Base-by-base conservation (phyloP, 2,888 invertebrate species). In the Pachliopta kotzebuea region DNA sequence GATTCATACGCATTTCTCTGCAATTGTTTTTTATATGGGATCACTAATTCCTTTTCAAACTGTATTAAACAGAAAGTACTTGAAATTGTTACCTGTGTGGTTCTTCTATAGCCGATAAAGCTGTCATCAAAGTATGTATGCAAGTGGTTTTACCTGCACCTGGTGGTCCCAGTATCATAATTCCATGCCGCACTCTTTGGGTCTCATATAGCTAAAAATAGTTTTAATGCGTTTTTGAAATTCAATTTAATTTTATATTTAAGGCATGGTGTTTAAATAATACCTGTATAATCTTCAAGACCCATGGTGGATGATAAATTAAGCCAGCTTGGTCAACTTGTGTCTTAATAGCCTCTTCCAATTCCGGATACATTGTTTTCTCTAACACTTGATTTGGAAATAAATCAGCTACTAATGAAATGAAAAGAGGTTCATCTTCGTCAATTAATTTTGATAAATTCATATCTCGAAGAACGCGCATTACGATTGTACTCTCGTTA, bases 1-100 rank as follows among this genome's bases (percentile, higher is more conserved):
- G 99, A 86, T 99, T 99, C 98, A 99, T 98, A 71, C 98, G 93
- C 98, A 98, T 98, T 92, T 99, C 98, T 71, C 96, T 94, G 74
- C 21, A 52, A 52, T 20, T 21, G 6, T 52, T 52, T 52, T 9
- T 21, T 52, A 23, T 6, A 50, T 49, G 20, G 21, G 11, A 50
- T 20, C 14, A 50, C 42, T 55, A 26, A 55, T 56, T 45, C 9
- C 1, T n/a, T 45, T 45, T 45, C n/a, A 45, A 45, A 18, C n/a
- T 45, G n/a, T 45, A 18, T 45, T 7, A 7, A 11, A 1, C n/a
- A 7, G 11, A 45, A 45, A 45, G n/a, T 45, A 45, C 8, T 45
- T 45, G 21, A 9, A n/a, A 23, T 21, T 21, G 21, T 52, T 92
- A 97, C 94, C 94, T 95, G 85, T 98, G 98, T 4, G 92, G 93